Conservation (phyloP, 2,797 vertebrate species). For the Pseudotriccus pelzelni region DNA sequence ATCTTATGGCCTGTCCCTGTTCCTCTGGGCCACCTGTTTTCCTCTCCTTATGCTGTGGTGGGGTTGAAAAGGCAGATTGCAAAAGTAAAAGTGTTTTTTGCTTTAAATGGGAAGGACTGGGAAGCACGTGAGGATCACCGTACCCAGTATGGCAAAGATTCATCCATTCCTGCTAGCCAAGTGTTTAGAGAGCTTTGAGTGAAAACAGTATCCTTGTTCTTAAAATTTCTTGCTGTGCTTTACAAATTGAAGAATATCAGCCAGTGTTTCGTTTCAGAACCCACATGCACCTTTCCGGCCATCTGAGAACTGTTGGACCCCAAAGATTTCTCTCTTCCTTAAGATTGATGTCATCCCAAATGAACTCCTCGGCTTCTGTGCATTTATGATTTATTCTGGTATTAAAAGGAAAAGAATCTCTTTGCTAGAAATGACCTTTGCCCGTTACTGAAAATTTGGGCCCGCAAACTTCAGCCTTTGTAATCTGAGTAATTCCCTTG, state of each 20-base stretch:
- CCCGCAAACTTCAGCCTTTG: background rate
- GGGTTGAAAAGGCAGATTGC: background rate
- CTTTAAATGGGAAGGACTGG: background rate
- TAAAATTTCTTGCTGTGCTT: background rate
- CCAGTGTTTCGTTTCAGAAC: background rate
- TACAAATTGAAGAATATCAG: background rate
- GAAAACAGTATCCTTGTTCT: background rate
- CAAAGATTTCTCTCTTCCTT: background rate
- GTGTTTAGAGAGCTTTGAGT: background rate
- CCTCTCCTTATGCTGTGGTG: background rate
- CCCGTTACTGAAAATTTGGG: background rate
- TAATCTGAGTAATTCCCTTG: conserved; percentile 1
- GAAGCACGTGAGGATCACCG: background rate
- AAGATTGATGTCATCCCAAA: background rate
- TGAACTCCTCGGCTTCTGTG: background rate
- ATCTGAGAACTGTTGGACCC: background rate
- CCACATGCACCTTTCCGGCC: background rate
- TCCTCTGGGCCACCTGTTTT: background rate
- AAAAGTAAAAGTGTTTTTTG: background rate
- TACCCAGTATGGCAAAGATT: background rate
- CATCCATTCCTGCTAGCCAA: background rate
- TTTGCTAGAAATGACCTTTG: background rate
- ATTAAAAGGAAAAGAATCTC: background rate
- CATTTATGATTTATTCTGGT: background rate
- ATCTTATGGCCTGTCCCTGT: background rate